Conservation (phyloP, 2,888 invertebrate genomes). For the Anthophora plumipes region DNA sequence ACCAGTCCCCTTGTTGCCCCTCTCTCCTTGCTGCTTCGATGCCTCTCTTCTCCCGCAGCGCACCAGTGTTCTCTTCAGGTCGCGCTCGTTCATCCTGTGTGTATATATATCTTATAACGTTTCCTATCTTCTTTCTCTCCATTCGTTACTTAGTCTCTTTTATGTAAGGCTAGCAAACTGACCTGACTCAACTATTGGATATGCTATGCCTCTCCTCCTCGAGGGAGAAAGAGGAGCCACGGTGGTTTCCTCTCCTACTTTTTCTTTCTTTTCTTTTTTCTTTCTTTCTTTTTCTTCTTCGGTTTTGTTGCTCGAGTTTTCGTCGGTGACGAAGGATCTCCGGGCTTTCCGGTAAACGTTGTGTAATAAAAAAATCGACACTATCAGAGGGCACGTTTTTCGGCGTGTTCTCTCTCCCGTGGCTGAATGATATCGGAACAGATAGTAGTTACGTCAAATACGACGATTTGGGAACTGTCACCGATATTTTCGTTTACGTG, state of each 20-base stretch:
- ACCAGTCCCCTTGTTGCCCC: conserved; percentile 29
- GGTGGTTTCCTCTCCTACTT: too few relatives aligned
- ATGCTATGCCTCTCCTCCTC: conserved; percentile 35
- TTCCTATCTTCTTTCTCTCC: conserved; percentile 61
- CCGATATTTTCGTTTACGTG: neutral
- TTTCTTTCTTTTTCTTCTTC: conserved; percentile 20
- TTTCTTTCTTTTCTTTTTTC: conserved; percentile 12
- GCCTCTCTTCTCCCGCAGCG: conserved; percentile 28
- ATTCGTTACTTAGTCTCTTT: conserved; percentile 71
- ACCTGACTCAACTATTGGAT: conserved; percentile 73
- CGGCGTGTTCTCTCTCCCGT: neutral
- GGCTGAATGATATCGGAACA: neutral
- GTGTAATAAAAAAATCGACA: conserved; percentile 17
- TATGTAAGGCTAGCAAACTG: conserved; percentile 76
- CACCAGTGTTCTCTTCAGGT: conserved; percentile 36
- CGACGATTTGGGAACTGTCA: neutral
- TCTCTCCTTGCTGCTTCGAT: conserved; percentile 22
- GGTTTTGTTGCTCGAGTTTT: conserved; percentile 38
- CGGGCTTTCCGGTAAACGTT: conserved; percentile 6
- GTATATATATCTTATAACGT: conserved; percentile 65
- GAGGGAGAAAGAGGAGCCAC: neutral
- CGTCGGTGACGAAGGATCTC: conserved; percentile 4
- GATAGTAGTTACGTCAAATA: neutral
- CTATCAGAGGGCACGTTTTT: conserved; percentile 12
- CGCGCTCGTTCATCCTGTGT: conserved; percentile 43